Evolutionary conservation across 1,140 invertebrate species (phyloP).

Genomic region (Dysdera silvatica): DNA sequence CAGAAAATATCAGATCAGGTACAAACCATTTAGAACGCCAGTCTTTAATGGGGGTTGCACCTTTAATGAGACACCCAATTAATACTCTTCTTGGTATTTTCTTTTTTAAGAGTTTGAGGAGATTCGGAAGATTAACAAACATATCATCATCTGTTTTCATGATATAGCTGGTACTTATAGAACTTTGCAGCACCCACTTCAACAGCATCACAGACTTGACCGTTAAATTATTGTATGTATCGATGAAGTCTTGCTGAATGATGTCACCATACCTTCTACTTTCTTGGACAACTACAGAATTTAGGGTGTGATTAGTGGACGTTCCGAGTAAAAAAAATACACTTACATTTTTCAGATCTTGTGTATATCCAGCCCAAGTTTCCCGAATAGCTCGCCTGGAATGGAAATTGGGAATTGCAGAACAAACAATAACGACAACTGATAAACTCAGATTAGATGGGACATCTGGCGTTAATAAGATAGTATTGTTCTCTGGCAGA

Average conservation of each 20-base stretch:
- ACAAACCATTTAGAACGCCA: constrained; percentile 64
- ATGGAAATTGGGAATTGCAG: constrained; percentile 58
- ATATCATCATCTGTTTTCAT: constrained; percentile 52
- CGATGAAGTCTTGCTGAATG: constrained; percentile 80
- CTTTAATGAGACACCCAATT: constrained; percentile 64
- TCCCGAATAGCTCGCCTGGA: constrained; percentile 60
- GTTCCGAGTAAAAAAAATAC: constrained; percentile 29
- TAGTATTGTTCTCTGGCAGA: constrained; percentile 58
- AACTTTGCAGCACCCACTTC: constrained; percentile 54
- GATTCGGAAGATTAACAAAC: constrained; percentile 50
- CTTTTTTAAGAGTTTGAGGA: constrained; percentile 37
- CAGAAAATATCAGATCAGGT: constrained; percentile 68
- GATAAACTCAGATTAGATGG: constrained; percentile 29
- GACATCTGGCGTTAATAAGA: constrained; percentile 48
- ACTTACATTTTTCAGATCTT: neutral
- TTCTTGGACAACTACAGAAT: constrained; percentile 14
- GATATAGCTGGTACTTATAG: constrained; percentile 39
- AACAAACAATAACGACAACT: constrained; percentile 64
- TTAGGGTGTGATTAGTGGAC: constrained; percentile 19
- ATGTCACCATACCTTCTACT: constrained; percentile 60
- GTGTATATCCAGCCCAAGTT: constrained; percentile 64
- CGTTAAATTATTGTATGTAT: constrained; percentile 87
- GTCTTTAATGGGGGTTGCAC: constrained; percentile 61
- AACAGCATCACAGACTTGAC: constrained; percentile 77
- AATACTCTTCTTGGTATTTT: constrained; percentile 47